Evolutionary conservation across 1,140 invertebrate species (phyloP), one percentile per base, ranked within the genome.

Genomic region (Drosophila parabipectinata): DNA sequence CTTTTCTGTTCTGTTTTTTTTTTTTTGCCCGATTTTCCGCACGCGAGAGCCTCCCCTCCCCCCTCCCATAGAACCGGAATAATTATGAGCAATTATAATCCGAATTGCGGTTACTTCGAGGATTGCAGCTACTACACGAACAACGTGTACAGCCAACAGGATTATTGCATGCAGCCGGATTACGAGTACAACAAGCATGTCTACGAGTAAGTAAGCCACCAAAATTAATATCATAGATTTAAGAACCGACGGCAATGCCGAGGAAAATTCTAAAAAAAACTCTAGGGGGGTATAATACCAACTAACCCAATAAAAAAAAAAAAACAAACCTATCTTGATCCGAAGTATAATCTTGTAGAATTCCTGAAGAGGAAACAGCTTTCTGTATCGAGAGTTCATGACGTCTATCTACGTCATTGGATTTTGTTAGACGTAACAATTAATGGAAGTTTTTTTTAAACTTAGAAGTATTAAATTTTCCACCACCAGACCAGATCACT

Each of bases 81-180:
- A 88, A 88, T 88, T 85, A 91, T 91, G 90, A 85, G 83, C 72
- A 90, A 91, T 83, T 91, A 91, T 85, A 91, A 91, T 91, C 87
- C 90, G 68, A 91, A 90, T 87, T 85, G 87, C 74, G 87, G 87
- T 82, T 91, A 91, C 79, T 91, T 89, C 60, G 90, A 91, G 76
- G 90, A 91, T 83, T 91, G 88, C 79, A 45, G 80, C 72, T 90
- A 88, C 53, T 88, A 77, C 66, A 80, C 79, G 68, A 91, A 84
- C 62, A 89, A 91, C 78, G 80, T 80, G 62, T 90, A 91, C 18
- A 18, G 18, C 71, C 90, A 90, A 73, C 90, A 82, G 87, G 90
- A 91, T 89, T 91, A 91, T 80, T 91, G 79, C 81, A 90, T 91
- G 87, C 90, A 79, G 74, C 87, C 72, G 83, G 90, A 91, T 83